Evolutionary conservation across 2,888 invertebrate species (phyloP).

Genomic region (Eupithecia subfuscata): DNA sequence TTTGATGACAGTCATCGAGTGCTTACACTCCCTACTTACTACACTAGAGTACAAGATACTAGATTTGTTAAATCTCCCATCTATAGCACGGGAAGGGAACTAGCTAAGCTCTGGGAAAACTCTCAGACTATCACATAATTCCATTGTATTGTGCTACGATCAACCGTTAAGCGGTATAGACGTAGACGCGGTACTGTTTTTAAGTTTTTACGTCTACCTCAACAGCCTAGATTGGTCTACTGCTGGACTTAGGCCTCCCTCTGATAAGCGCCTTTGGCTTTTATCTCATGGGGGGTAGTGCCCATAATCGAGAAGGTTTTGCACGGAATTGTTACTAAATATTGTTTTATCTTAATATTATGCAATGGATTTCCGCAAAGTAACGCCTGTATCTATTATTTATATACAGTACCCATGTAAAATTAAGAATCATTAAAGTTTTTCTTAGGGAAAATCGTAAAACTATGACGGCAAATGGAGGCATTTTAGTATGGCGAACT

Average conservation of each 20-base stretch:
- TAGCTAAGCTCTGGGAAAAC: conserved; percentile 39
- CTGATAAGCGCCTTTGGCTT: no score
- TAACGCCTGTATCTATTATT: no score
- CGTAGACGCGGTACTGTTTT: background rate
- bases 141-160: conserved; percentile 39
- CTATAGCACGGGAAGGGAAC: conserved; percentile 39
- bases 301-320: no score
- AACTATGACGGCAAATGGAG: background rate
- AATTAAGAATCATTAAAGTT: background rate
- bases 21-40: background rate
- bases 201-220: no score
- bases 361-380: no score
- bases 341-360: no score
- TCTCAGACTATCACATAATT: conserved; percentile 39
- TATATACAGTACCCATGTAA: background rate
- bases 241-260: no score
- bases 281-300: no score
- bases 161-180: conserved; percentile 16
- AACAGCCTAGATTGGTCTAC: no score
- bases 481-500: background rate
- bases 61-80: conserved; percentile 11
- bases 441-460: background rate
- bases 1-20: background rate
- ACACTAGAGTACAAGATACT: background rate
- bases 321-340: no score